These are phyloP conservation scores for Tribolium castaneum DNA, from an alignment of 1,140 invertebrate species.

Conservation along the genomic window DNA sequence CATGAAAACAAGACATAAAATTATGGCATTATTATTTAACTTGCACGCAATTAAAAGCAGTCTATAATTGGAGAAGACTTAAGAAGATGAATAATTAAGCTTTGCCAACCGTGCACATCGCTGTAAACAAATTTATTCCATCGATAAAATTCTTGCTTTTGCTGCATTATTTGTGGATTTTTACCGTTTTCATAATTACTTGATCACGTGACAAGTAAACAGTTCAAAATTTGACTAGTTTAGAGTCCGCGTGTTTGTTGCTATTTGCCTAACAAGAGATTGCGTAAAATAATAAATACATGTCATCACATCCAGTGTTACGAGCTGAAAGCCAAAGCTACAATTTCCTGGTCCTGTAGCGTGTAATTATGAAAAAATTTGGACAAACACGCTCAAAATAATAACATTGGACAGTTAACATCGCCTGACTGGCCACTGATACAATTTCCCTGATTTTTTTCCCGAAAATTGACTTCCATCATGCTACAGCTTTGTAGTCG, in stretches of 20 bases:
- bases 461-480: constrained; percentile 45
- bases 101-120: background rate
- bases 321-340: constrained; percentile 18
- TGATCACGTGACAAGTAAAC: background rate
- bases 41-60: background rate
- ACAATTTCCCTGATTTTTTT: constrained; percentile 44
- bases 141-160: background rate
- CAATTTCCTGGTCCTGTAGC: constrained; percentile 8
- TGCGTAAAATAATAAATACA: constrained; percentile 39
- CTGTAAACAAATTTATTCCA: background rate
- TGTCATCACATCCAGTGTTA: constrained; percentile 24
- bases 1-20: background rate
- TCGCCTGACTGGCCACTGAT: constrained; percentile 44
- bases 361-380: constrained; percentile 22
- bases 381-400: constrained; percentile 37
- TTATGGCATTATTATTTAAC: background rate
- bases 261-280: constrained; percentile 7
- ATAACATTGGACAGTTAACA: constrained; percentile 41
- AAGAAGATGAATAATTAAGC: background rate
- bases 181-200: background rate
- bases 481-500: constrained; percentile 40
- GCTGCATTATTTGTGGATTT: background rate
- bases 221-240: background rate
- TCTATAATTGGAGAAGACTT: background rate
- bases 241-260: background rate